A percentile compares a stretch with the other conserved stretches of the same genome.
These are phyloP conservation scores for Mycteria americana DNA, from an alignment of 2,797 vertebrate genomes.

Conservation along the genomic window DNA sequence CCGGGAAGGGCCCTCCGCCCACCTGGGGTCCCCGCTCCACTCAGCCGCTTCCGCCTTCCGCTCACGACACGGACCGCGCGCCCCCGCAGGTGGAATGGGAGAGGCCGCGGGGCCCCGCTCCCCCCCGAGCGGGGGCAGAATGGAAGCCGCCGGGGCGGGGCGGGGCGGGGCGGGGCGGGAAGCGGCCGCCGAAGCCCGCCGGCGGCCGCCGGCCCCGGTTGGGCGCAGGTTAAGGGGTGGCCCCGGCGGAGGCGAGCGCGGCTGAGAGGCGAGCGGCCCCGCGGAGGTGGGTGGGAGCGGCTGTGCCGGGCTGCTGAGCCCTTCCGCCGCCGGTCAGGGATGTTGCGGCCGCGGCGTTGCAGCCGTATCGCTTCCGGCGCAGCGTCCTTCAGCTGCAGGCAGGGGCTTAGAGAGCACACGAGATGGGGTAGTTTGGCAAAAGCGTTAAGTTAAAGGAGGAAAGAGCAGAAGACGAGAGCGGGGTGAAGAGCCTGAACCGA, in stretches of 20 bases:
- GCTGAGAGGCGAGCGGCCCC: background rate
- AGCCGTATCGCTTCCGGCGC: background rate
- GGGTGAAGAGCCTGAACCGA: fast-evolving
- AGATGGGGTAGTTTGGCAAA: background rate
- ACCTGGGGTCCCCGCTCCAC: background rate
- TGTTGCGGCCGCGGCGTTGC: background rate
- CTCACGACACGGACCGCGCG: background rate
- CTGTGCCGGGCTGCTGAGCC: background rate
- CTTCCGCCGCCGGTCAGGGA: too few relatives aligned
- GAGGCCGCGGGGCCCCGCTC: background rate
- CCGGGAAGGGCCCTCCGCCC: background rate
- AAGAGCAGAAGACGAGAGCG: background rate
- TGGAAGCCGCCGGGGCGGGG: background rate
- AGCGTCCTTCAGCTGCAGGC: background rate
- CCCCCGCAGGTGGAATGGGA: background rate
- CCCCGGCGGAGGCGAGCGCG: background rate
- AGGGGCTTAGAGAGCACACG: background rate
- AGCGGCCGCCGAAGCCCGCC: too few relatives aligned
- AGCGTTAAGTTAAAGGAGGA: background rate
- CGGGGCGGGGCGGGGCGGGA: background rate
- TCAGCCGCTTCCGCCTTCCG: background rate
- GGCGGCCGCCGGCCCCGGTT: background rate
- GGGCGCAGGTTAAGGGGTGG: background rate
- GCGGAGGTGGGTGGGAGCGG: background rate
- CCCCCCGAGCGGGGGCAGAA: background rate